Conservation (phyloP, 37 sponge, comb jelly and placozoan genomes). For the Mnemiopsis leidyi region DNA sequence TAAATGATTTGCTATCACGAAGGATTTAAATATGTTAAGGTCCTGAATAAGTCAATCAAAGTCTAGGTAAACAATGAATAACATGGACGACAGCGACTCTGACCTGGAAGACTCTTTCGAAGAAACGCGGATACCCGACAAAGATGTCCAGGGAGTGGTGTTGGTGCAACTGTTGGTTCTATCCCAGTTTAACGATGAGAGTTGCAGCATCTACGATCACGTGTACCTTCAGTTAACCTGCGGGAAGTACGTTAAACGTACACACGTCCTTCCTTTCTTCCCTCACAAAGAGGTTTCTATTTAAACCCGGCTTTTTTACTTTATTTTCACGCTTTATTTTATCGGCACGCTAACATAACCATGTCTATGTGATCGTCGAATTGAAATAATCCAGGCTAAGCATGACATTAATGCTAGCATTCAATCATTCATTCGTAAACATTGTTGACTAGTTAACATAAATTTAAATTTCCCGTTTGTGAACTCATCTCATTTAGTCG, state of each 20-base stretch:
- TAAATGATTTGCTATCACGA: too few species aligned
- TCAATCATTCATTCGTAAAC: too few species aligned
- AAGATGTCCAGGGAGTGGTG: background rate
- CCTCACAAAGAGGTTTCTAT: constrained; percentile 30
- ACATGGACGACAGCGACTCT: background rate
- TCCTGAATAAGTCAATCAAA: too few species aligned
- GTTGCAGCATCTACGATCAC: constrained; percentile 45
- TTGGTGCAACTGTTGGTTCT: background rate
- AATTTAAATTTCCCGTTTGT: too few species aligned
- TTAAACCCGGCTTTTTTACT: background rate
- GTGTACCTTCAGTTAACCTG: constrained; percentile 5
- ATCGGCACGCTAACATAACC: too few species aligned
- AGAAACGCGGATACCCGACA: background rate
- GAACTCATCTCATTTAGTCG: too few species aligned
- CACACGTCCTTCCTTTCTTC: constrained; percentile 29
- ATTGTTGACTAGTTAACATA: too few species aligned
- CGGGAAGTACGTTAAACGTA: background rate
- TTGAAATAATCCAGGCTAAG: too few species aligned
- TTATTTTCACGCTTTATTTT: background rate
- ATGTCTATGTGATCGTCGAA: too few species aligned
- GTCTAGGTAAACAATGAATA: too few species aligned
- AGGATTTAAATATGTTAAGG: too few species aligned
- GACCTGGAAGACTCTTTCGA: background rate
- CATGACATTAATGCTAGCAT: too few species aligned
- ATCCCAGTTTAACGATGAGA: constrained; percentile 15